Evolutionary conservation across 2,888 invertebrate species (phyloP), one percentile per base, ranked within the genome.

Genomic region (Tetanocera ferruginea): DNA sequence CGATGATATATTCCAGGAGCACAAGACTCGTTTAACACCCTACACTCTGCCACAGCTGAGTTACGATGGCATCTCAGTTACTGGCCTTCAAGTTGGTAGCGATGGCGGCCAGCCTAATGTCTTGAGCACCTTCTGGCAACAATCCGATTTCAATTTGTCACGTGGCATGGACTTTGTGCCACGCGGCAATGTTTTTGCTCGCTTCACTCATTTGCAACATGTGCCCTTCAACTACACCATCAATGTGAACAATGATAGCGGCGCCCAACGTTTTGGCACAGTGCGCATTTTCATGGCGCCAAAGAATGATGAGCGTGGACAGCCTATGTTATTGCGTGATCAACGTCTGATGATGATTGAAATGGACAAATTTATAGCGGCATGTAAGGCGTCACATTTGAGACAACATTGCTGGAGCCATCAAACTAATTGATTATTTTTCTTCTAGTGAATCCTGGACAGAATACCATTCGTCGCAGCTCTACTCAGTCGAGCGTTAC

Each of bases 101-200:
- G 84, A 90, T 17, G 92, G 91, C 0, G 92, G 92, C 0, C 84
- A 86, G n/a, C 84, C 91, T 0, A 94, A 95, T 89, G 87, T 88
- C 0, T 81, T 96, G 55, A 89, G 90, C 79, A 96, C 95, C 0
- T 94, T 93, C 89, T 97, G 96, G 96, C 94, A 94, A 90, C 93
- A 94, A 89, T 94, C 94, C 77, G 94, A 94, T 70, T 91, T 96
- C 81, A 94, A 96, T 85, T 88, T 97, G 52, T 93, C 94, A 0
- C 92, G 95, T 0, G 97, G 97, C 0, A 91, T 97, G 86, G 96
- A 96, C 90, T 96, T 96, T 90, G 92, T 93, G 9, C 95, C 95
- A 0, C 91, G 95, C 0, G 96, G 96, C 66, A 89, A 93, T 62
- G 93, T 96, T 51, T 92, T 94, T 67, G 95, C 94, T 0, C 83